phyloP scores from a whole-genome alignment of 2,113 vertebrate genomes.

The Ahaetulla prasina region DNA sequence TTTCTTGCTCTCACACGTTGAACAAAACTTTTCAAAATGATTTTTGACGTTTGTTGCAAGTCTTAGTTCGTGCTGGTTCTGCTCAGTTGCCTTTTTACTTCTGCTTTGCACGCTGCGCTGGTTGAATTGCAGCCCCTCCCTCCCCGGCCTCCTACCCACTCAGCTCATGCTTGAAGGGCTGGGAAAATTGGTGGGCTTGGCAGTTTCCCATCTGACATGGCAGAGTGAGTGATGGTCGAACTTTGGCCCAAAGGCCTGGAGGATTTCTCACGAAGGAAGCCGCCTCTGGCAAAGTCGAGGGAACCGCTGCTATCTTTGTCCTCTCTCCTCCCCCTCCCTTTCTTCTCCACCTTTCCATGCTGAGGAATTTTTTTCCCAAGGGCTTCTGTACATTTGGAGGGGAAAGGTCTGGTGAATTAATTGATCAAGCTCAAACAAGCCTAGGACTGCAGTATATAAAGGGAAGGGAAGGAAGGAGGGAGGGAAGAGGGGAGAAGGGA shows the following conservation, averaged over 20 bases:
- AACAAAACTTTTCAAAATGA: too few species aligned
- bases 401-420: neutral
- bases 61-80: neutral
- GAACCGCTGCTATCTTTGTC: neutral
- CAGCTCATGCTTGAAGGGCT: slow-evolving; percentile 39
- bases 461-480: neutral
- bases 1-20: too few species aligned
- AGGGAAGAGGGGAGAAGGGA: too few species aligned
- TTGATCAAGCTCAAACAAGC: neutral
- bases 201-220: slow-evolving; percentile 23
- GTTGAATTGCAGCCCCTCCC: neutral
- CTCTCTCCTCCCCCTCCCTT: neutral
- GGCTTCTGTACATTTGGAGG: neutral
- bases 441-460: neutral
- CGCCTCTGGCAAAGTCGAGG: slow-evolving; percentile 20
- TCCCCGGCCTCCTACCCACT: neutral
- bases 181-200: slow-evolving; percentile 49
- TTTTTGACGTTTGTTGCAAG: too few species aligned
- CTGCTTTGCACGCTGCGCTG: neutral
- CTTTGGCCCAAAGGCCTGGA: slow-evolving; percentile 55
- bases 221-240: slow-evolving; percentile 38
- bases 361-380: neutral
- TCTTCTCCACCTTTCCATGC: neutral
- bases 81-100: neutral
- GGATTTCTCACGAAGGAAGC: slow-evolving; percentile 42